Evolutionary conservation across 2,888 invertebrate genomes (phyloP).

Genomic region (Caradrina kadenii): DNA sequence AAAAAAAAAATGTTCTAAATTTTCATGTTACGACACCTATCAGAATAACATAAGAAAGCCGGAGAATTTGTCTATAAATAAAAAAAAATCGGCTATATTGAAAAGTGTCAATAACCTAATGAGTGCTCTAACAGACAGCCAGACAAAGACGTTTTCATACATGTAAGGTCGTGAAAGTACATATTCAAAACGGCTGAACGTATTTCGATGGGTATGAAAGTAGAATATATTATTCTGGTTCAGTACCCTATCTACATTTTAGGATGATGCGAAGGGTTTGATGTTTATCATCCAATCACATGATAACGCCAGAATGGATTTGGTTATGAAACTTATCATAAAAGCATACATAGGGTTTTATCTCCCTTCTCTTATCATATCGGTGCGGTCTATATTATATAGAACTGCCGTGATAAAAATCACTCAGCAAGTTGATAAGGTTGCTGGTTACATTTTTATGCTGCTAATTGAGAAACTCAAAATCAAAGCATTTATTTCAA

Average conservation of each 20-base stretch:
- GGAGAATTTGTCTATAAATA: too few species aligned
- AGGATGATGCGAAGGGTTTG: not conserved
- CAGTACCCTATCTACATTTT: not conserved
- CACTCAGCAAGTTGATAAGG: too few species aligned
- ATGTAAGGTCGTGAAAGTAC: not conserved
- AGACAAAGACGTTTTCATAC: not conserved
- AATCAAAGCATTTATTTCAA: too few species aligned
- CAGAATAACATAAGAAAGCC: too few species aligned
- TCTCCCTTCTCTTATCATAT: too few species aligned
- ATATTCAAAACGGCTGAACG: constrained; percentile 12
- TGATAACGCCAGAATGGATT: not conserved
- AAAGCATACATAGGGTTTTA: not conserved
- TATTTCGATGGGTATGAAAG: constrained; percentile 21
- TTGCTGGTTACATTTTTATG: too few species aligned
- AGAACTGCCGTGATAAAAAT: too few species aligned
- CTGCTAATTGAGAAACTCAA: too few species aligned
- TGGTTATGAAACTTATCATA: constrained; percentile 9
- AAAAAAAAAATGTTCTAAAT: too few species aligned
- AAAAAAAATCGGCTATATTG: not conserved
- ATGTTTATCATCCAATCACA: constrained; percentile 27
- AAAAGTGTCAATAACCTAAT: not conserved
- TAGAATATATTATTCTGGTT: too few species aligned
- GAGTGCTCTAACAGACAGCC: not conserved
- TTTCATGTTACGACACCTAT: too few species aligned
- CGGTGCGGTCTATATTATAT: too few species aligned